A percentile compares a stretch with the other conserved stretches of the same genome.
Conservation (phyloP, 2,797 vertebrate species). For the Bradypodion ventrale region DNA sequence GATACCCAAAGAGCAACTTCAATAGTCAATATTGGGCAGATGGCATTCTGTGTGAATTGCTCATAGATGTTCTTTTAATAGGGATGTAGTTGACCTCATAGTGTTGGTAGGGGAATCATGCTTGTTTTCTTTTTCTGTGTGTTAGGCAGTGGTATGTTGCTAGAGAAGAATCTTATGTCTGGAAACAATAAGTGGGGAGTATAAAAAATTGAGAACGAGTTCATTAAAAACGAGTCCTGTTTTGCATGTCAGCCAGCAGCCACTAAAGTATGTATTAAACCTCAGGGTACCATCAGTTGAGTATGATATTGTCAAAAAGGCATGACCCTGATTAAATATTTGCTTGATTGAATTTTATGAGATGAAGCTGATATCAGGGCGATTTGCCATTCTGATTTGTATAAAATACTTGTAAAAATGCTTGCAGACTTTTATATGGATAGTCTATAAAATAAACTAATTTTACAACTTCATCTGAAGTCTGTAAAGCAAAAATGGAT, state of each 20-base stretch:
- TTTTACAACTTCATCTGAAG: neutral
- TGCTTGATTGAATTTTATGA: conserved; percentile 43
- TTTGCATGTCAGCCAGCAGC: conserved; percentile 35
- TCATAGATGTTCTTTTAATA: conserved; percentile 49
- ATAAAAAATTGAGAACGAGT: conserved; percentile 44
- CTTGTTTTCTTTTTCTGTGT: conserved; percentile 22
- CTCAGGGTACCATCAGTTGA: conserved; percentile 40
- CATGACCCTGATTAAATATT: conserved; percentile 48
- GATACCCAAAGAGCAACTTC: conserved; percentile 17
- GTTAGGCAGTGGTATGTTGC: conserved; percentile 16
- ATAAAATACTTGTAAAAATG: conserved; percentile 4
- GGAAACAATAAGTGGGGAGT: conserved; percentile 35
- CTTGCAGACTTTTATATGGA: neutral
- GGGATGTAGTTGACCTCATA: conserved; percentile 38
- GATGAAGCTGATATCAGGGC: conserved; percentile 20
- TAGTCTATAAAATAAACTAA: neutral
- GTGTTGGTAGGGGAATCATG: conserved; percentile 31
- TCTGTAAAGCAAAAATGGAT: neutral
- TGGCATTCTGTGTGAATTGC: conserved; percentile 34
- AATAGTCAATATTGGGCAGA: neutral
- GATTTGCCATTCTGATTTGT: conserved; percentile 28
- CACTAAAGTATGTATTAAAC: conserved; percentile 45
- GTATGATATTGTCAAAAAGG: conserved; percentile 40
- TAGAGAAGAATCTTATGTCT: conserved; percentile 36
- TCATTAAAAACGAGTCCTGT: conserved; percentile 34